phyloP scores from a whole-genome alignment of 2,888 invertebrate species.

The Stegana nigrithorax region DNA sequence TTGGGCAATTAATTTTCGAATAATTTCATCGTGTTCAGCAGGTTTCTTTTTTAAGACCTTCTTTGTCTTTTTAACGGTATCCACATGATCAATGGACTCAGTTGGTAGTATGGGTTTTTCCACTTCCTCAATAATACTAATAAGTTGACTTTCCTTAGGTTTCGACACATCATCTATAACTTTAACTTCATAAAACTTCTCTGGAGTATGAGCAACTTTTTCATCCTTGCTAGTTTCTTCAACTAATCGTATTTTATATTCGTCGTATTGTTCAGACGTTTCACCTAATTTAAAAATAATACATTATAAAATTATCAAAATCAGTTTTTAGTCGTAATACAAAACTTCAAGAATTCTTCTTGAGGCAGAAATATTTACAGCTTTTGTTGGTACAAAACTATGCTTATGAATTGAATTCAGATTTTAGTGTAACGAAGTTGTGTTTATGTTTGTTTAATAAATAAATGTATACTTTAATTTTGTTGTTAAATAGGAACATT shows the following conservation, averaged over 20 bases:
- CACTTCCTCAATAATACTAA: conserved; percentile 57
- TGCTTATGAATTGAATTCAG: no score
- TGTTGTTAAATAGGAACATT: no score
- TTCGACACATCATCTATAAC: conserved; percentile 58
- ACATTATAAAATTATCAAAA: conserved; percentile 25
- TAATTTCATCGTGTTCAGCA: conserved; percentile 65
- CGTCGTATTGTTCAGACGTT: conserved; percentile 56
- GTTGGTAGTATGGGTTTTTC: conserved; percentile 55
- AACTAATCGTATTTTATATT: conserved; percentile 68
- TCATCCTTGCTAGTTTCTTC: conserved; percentile 64
- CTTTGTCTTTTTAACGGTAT: conserved; percentile 60
- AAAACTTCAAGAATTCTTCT: no score
- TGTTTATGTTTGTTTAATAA: no score
- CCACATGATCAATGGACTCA: conserved; percentile 37
- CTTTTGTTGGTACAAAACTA: no score
- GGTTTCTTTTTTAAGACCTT: conserved; percentile 62
- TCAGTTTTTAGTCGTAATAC: no score
- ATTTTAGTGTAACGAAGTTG: no score
- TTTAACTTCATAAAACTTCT: conserved; percentile 57
- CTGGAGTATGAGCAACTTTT: no score
- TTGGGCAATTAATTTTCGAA: conserved; percentile 63
- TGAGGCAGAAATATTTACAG: no score
- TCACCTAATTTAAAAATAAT: conserved; percentile 55
- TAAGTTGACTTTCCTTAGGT: conserved; percentile 56
- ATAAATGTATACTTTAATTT: no score